phyloP scores from a whole-genome alignment of 2,888 invertebrate genomes.

The Temnothorax unifasciatus region DNA sequence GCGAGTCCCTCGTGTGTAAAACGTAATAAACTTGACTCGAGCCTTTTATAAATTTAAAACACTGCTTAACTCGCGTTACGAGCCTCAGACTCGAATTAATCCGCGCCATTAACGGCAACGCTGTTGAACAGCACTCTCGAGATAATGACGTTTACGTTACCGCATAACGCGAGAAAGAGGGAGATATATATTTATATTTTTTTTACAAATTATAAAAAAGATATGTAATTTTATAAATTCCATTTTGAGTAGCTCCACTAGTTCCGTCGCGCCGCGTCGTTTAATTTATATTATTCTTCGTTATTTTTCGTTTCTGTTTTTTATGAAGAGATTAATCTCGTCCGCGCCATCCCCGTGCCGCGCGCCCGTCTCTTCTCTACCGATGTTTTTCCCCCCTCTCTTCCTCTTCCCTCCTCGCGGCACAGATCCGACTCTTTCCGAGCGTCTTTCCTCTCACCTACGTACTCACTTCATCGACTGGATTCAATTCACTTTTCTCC shows the following conservation, averaged over 20 bases:
- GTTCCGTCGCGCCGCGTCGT: constrained; percentile 25
- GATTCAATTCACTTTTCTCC: constrained; percentile 61
- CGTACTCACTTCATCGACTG: constrained; percentile 46
- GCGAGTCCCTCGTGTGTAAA: neutral
- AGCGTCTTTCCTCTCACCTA: constrained; percentile 36
- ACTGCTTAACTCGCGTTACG: constrained; percentile 9
- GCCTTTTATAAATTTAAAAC: constrained; percentile 36
- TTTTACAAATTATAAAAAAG: constrained; percentile 9
- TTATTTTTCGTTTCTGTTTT: constrained; percentile 68
- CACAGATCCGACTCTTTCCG: constrained; percentile 56
- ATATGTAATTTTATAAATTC: constrained; percentile 49
- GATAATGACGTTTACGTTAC: constrained; percentile 30
- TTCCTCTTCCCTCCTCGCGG: constrained; percentile 25
- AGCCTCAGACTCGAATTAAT: constrained; percentile 48
- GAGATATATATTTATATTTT: neutral
- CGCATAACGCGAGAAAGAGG: neutral
- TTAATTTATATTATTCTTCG: constrained; percentile 76
- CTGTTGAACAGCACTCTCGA: constrained; percentile 32
- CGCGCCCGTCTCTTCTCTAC: constrained; percentile 7
- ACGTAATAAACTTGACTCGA: neutral
- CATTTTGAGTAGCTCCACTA: constrained; percentile 56
- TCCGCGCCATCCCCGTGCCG: constrained; percentile 5
- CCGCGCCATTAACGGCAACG: constrained; percentile 27
- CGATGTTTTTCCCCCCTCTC: neutral
- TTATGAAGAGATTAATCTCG: constrained; percentile 64